Evolutionary conservation across 2,113 vertebrate species (phyloP).

Genomic region (Pelecanus crispus): DNA sequence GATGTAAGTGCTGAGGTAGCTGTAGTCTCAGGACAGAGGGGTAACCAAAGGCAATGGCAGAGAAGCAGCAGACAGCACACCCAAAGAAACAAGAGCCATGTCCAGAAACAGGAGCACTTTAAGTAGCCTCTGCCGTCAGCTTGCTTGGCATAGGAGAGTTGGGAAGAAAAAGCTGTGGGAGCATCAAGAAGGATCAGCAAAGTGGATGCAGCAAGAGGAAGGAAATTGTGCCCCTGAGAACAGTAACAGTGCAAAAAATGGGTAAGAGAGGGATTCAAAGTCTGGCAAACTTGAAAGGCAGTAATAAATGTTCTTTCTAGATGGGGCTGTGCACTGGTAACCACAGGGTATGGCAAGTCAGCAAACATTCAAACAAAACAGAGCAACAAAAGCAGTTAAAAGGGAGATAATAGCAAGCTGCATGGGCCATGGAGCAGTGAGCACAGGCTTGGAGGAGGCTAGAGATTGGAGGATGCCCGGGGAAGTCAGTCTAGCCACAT

Average conservation of each 20-base stretch:
- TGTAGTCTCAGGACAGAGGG: not conserved
- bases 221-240: not conserved
- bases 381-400: not conserved
- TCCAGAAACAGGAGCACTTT: not conserved
- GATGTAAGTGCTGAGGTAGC: not conserved
- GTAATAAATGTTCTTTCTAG: not conserved
- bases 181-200: not conserved
- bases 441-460: not conserved
- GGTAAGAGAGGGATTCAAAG: not conserved
- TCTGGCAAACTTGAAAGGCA: not conserved
- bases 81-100: not conserved
- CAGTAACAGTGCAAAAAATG: not conserved
- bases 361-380: not conserved
- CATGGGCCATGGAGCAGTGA: not conserved
- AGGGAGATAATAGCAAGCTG: not conserved
- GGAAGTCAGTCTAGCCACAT: not conserved
- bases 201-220: not conserved
- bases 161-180: not conserved
- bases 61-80: not conserved
- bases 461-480: not conserved
- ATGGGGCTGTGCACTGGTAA: not conserved
- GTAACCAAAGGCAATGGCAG: not conserved
- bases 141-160: not conserved
- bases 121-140: not conserved
- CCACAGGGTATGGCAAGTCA: not conserved